Evolutionary conservation across 2,888 invertebrate genomes (phyloP).

Genomic region (Nomada lathburiana): DNA sequence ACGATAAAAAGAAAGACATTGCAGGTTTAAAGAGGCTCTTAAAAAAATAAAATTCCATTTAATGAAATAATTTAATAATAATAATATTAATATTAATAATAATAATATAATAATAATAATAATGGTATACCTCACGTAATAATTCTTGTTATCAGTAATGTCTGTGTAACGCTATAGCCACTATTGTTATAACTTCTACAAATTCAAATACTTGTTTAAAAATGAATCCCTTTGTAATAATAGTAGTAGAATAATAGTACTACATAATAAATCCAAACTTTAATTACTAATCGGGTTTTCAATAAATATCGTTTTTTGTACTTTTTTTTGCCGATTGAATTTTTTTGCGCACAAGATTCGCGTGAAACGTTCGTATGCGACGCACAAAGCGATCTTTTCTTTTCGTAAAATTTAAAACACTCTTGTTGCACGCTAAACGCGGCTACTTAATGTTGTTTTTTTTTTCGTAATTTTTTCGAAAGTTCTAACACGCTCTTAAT

Average conservation of each 20-base stretch:
- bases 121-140: slow-evolving; percentile 56
- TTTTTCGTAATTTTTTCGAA: slow-evolving; percentile 8
- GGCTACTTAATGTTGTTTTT: slow-evolving; percentile 38
- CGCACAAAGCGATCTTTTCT: slow-evolving; percentile 13
- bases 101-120: slow-evolving; percentile 67
- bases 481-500: slow-evolving; percentile 20
- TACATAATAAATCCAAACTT: slow-evolving; percentile 51
- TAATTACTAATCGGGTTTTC: slow-evolving; percentile 48
- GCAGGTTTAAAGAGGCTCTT: slow-evolving; percentile 68
- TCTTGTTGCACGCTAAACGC: slow-evolving; percentile 13
- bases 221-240: slow-evolving; percentile 50
- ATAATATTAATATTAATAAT: slow-evolving; percentile 61
- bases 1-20: slow-evolving; percentile 58
- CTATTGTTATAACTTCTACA: slow-evolving; percentile 50
- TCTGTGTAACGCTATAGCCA: slow-evolving; percentile 46
- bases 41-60: slow-evolving; percentile 76
- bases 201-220: slow-evolving; percentile 52
- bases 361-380: slow-evolving; percentile 18
- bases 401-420: slow-evolving; percentile 22
- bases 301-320: slow-evolving; percentile 63
- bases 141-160: slow-evolving; percentile 49
- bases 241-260: slow-evolving; percentile 36
- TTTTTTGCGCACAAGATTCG: slow-evolving; percentile 37
- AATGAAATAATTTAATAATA: slow-evolving; percentile 74
- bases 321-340: slow-evolving; percentile 62